Evolutionary conservation across 2,888 invertebrate genomes (phyloP), one percentile per base, ranked within the genome.

Genomic region (Halocaridina rubra): DNA sequence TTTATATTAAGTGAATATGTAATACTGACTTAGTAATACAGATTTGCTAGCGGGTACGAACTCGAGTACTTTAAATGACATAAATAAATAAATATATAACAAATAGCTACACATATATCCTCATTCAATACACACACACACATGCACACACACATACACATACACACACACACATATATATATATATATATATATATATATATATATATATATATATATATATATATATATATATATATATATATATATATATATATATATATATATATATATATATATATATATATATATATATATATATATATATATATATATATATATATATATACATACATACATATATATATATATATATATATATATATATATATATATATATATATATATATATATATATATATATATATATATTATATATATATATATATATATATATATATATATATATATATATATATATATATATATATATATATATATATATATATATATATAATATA

Each of bases 301-400:
- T 69, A 69, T 3, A 29, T 69, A 69, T 69, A 69, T 69, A 30
- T 69, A 3, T 69, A 69, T 69, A 69, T 69, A 69, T 69, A 1
- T 69, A 69, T 29, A 69, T 69, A 69, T 69, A 27, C 24, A 69
- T 69, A 69, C 29, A 29, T 69, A 69, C 24, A 69, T 13, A 7
- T 5, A 5, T n/a, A n/a, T 69, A 10, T 7, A 27, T 27, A 7
- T 5, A 4, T 24, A 27, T 24, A 69, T 10, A 69, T 69, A 8
- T 8, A 24, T 27, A 8, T 69, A 19, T 24, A n/a, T 24, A 4
- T 69, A 27, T 69, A 29, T 1, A 69, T 61, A 61, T 61, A 61
- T n/a, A 61, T n/a, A 61, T 8, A 61, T 27, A 16, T 24, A 1
- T 71, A 29, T 71, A 22, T 13, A 7, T 5, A 5, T n/a, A n/a